Percentiles rank a stretch among this genome's conserved stretches.
Evolutionary conservation across 2,888 invertebrate species (phyloP).

Genomic region (Hesperia comma): DNA sequence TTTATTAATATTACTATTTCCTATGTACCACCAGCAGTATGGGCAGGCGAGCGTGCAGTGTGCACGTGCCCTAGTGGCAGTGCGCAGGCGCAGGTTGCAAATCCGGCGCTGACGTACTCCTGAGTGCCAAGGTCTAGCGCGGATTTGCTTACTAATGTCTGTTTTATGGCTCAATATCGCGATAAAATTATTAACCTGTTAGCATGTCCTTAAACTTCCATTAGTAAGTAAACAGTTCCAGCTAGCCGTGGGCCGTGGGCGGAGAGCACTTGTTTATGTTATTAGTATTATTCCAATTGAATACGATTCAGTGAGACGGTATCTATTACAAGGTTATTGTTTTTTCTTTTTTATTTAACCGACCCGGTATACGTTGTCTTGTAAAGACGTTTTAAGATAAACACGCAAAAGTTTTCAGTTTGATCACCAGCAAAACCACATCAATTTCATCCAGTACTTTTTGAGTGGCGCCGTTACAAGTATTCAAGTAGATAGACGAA

Average conservation of each 20-base stretch:
- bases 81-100: constrained; percentile 17
- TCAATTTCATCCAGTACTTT: too few relatives aligned
- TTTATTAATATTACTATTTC: too few relatives aligned
- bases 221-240: constrained; percentile 18
- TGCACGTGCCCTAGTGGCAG: constrained; percentile 16
- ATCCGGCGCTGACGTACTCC: constrained; percentile 36
- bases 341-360: not conserved
- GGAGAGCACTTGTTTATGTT: not conserved
- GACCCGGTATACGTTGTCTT: too few relatives aligned
- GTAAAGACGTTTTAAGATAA: too few relatives aligned
- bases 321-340: not conserved
- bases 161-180: constrained; percentile 33
- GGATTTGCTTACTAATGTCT: constrained; percentile 32
- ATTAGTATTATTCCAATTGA: not conserved
- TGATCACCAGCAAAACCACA: too few relatives aligned
- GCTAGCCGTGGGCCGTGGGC: not conserved
- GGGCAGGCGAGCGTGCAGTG: not conserved
- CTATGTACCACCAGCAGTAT: too few relatives aligned
- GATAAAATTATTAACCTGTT: constrained; percentile 33
- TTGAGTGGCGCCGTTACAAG: too few relatives aligned
- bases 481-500: too few relatives aligned
- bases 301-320: not conserved
- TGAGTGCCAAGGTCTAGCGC: constrained; percentile 19
- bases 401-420: too few relatives aligned
- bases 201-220: constrained; percentile 29